These are phyloP conservation scores for Babylonia areolata DNA, from an alignment of 1,140 invertebrate species.

Conservation along the genomic window DNA sequence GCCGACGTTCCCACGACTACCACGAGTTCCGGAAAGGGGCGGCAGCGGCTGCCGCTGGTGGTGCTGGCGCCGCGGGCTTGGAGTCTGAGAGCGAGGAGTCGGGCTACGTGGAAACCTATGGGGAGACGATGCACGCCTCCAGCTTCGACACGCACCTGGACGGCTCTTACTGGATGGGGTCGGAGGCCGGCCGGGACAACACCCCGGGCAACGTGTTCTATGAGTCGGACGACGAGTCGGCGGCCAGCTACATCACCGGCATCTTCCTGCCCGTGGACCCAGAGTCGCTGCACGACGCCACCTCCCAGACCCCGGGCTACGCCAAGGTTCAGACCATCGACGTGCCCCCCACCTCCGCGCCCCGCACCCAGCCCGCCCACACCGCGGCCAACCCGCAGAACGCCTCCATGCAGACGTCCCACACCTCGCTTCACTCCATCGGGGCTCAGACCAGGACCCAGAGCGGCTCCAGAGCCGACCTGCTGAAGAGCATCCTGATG, in stretches of 20 bases:
- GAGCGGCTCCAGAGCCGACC: constrained; percentile 57
- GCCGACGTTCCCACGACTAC: constrained; percentile 50
- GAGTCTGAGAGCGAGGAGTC: constrained; percentile 72
- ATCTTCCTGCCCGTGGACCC: constrained; percentile 63
- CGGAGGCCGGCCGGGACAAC: constrained; percentile 26
- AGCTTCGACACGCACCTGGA: constrained; percentile 71
- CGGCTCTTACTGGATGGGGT: constrained; percentile 47
- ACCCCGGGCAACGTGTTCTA: constrained; percentile 31
- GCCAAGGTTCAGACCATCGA: constrained; percentile 67
- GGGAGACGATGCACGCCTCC: constrained; percentile 70
- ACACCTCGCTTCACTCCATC: constrained; percentile 64
- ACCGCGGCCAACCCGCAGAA: constrained; percentile 50
- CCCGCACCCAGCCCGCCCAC: constrained; percentile 52
- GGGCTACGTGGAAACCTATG: constrained; percentile 72
- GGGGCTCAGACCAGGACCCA: constrained; percentile 59
- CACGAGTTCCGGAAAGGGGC: constrained; percentile 61
- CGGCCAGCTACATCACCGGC: constrained; percentile 64
- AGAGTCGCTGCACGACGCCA: constrained; percentile 59
- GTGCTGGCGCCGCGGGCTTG: constrained; percentile 40
- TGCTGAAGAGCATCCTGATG: constrained; percentile 63
- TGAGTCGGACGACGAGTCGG: constrained; percentile 70
- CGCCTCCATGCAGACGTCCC: constrained; percentile 57
- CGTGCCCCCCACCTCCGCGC: constrained; percentile 39
- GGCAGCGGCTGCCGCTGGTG: constrained; percentile 26
- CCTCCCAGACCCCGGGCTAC: constrained; percentile 68